Base-by-base conservation (phyloP, 1,140 invertebrate species). In the Limonius californicus region DNA sequence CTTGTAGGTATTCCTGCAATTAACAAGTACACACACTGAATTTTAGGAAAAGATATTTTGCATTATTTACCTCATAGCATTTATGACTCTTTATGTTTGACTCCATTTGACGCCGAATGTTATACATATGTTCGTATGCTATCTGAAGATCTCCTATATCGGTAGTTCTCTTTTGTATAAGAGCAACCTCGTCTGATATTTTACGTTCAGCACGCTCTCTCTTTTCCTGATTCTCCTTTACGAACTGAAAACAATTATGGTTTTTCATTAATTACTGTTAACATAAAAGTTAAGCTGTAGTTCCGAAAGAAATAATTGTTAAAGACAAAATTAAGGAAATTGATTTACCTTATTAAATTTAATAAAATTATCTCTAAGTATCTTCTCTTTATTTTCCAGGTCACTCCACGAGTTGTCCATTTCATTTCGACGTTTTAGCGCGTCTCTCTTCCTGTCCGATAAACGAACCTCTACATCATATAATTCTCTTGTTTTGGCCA, bases 301-400 rank as follows among this genome's bases (percentile, higher is more conserved):
- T n/a, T n/a, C n/a, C n/a, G n/a, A n/a, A n/a, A n/a, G n/a, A n/a
- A n/a, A n/a, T n/a, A n/a, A n/a, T n/a, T n/a, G n/a, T n/a, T n/a
- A n/a, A n/a, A n/a, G n/a, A n/a, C n/a, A n/a, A n/a, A n/a, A n/a
- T n/a, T n/a, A 55, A 23, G 15, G 8, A 21, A 19, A 12, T n/a
- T n/a, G n/a, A n/a, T n/a, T 15, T 56, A 66, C 67, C 47, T 58
- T 54, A 61, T 67, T 65, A 45, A 69, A 69, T 45, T 59, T 43
- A 8, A 19, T 54, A 15, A 69, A 69, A 39, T 63, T 67, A 4
- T 59, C 47, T 30, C 57, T 61, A 15, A 69, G 39, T 12, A 30
- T 14, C 6, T 60, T 54, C 32, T 69, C 68, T n/a, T 65, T 64
- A 21, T 62, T n/a, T 21, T 61, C 61, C 16, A 69, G 42, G 2